These are phyloP conservation scores for Manis javanica DNA, from an alignment of 2,797 vertebrate genomes.

Conservation along the genomic window DNA sequence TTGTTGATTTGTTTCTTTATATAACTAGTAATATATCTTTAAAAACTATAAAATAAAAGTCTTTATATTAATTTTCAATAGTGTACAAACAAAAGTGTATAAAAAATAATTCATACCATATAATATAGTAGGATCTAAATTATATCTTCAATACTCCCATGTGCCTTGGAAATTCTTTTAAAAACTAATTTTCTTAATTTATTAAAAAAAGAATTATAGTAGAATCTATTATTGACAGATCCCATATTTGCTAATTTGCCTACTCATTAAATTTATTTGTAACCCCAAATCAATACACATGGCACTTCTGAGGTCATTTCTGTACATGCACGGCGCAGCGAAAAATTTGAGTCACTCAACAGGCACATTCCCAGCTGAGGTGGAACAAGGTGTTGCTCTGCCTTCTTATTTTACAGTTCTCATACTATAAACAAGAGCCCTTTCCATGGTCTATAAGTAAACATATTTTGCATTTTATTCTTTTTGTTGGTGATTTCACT, in stretches of 20 bases:
- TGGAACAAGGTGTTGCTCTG: neutral
- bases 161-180: constrained; percentile 2
- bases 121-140: constrained; percentile 15
- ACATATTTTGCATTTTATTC: neutral
- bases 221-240: neutral
- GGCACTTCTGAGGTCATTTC: neutral
- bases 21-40: constrained; percentile 32
- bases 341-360: neutral
- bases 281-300: neutral
- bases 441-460: neutral
- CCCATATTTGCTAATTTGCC: neutral
- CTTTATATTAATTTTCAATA: constrained; percentile 58
- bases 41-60: neutral
- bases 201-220: neutral
- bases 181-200: constrained; percentile 33
- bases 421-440: neutral
- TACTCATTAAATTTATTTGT: neutral
- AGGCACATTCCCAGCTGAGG: neutral
- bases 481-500: constrained; percentile 4
- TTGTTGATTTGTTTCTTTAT: constrained; percentile 21
- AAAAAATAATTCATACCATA: constrained; percentile 17
- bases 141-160: constrained; percentile 4
- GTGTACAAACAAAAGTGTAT: constrained; percentile 27
- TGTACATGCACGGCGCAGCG: neutral
- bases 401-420: neutral